Evolutionary conservation across 2,113 vertebrate genomes (phyloP), one percentile per base, ranked within the genome.

Genomic region (Hyperopisus bebe): DNA sequence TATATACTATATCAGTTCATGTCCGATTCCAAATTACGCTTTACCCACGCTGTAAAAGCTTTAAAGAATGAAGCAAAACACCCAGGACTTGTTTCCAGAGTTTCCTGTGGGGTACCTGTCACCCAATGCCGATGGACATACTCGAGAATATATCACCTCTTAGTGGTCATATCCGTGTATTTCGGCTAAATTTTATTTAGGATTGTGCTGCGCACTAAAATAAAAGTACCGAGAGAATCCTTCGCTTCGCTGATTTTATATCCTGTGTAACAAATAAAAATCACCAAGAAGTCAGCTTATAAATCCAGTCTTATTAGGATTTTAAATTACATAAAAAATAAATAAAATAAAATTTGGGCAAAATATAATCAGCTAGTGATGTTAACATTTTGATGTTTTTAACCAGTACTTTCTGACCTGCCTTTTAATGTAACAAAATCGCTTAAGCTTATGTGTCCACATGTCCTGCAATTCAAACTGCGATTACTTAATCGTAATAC

Each of bases 101-200:
- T 46, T 80, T 90, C 80, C 62, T 53, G n/a, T 90, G 58, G 50
- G 39, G n/a, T 74, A 50, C 21, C 85, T 90, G 85, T 46, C 48
- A 42, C 11, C 44, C 62, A 77, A 55, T 44, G 24, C 66, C 10
- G 17, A 74, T 19, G 19, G 35, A 44, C 21, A 47, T 84, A 84
- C 13, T 11, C 35, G 85, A 53, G 84, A 53, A 62, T 35, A 87
- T 90, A 77, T n/a, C 48, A 42, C 85, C 89, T 31, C 85, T 62
- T 87, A 74, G 62, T 55, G 89, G 58, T 46, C 85, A 27, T 44
- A 9, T 48, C 46, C 39, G 13, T 74, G n/a, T 70, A 70, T n/a
- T 74, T 17, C 7, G n/a, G 84, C 9, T 70, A n/a, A 39, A 55
- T 31, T 1, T 31, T 17, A 88, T 44, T 88, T 31, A 66, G 53